These are phyloP conservation scores for Tenthredo notha DNA, from an alignment of 2,888 invertebrate species.

Conservation along the genomic window DNA sequence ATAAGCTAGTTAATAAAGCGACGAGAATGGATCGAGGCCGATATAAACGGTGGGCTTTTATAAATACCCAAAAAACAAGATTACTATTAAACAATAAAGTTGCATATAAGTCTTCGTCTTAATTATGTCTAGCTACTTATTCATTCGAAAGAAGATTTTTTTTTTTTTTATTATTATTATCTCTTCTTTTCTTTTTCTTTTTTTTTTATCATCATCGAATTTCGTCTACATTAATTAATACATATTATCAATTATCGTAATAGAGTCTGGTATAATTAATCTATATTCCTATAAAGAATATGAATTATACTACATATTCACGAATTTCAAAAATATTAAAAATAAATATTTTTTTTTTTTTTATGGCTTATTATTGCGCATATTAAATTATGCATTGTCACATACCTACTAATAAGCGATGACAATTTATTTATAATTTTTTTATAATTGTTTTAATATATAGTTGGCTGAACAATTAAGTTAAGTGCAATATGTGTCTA, in stretches of 20 bases:
- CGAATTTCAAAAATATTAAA: slow-evolving; percentile 69
- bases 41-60: slow-evolving; percentile 62
- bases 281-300: slow-evolving; percentile 55
- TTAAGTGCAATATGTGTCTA: slow-evolving; percentile 13
- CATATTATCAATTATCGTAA: neutral
- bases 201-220: neutral
- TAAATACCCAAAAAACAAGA: slow-evolving; percentile 65
- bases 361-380: slow-evolving; percentile 67
- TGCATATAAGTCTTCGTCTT: slow-evolving; percentile 16
- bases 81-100: slow-evolving; percentile 60
- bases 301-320: slow-evolving; percentile 34
- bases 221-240: slow-evolving; percentile 8
- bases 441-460: slow-evolving; percentile 1
- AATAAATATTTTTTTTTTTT: slow-evolving; percentile 65
- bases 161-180: neutral
- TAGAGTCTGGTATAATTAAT: slow-evolving; percentile 28
- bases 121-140: slow-evolving; percentile 24
- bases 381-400: slow-evolving; percentile 56
- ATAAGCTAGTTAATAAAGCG: slow-evolving; percentile 58
- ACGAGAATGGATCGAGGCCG: slow-evolving; percentile 59
- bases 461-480: slow-evolving; percentile 15
- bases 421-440: slow-evolving; percentile 21
- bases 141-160: neutral
- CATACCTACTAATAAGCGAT: neutral
- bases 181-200: neutral